Evolutionary conservation across 2,113 vertebrate genomes (phyloP).

Genomic region (Eretmochelys imbricata): DNA sequence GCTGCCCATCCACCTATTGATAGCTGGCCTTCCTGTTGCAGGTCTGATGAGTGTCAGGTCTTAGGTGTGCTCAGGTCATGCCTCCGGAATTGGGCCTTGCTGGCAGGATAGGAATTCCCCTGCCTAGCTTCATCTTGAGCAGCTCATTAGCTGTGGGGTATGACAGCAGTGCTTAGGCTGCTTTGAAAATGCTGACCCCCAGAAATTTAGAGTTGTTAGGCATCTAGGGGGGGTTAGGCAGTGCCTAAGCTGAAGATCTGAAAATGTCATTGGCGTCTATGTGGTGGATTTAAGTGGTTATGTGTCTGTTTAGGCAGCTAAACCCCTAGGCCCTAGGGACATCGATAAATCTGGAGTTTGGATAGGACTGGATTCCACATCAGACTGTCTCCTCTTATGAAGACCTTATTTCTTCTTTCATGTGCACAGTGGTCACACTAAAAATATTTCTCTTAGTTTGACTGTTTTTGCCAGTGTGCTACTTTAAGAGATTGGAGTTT

Average conservation of each 20-base stretch:
- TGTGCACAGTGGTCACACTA: neutral
- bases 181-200: neutral
- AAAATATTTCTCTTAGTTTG: conserved; percentile 14
- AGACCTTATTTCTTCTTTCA: neutral
- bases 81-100: neutral
- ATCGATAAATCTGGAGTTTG: neutral
- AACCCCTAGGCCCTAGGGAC: neutral
- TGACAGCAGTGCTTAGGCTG: neutral
- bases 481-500: neutral
- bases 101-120: neutral
- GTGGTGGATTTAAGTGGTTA: neutral
- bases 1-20: neutral
- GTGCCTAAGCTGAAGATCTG: neutral
- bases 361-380: neutral
- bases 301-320: neutral
- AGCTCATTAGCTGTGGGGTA: neutral
- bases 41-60: neutral
- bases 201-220: neutral
- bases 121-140: neutral
- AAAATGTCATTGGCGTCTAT: neutral
- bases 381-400: neutral
- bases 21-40: neutral
- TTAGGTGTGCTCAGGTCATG: neutral
- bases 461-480: neutral
- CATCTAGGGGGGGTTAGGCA: neutral